These are phyloP conservation scores for Pachyrhynchus sulphureomaculatus DNA, from an alignment of 1,140 invertebrate species.

Conservation along the genomic window DNA sequence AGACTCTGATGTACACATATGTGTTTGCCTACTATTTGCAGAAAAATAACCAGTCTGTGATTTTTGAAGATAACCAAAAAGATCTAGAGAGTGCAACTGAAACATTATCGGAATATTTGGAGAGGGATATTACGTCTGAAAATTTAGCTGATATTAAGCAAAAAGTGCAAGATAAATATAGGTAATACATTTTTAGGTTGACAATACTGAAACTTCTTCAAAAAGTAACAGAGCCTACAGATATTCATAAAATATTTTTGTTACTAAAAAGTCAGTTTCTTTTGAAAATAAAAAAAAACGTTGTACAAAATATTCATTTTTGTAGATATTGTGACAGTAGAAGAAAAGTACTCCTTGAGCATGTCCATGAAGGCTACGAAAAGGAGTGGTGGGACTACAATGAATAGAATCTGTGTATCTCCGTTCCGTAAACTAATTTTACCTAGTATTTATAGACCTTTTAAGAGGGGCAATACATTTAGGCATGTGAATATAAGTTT, in stretches of 20 bases:
- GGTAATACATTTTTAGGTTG: slow-evolving; percentile 58
- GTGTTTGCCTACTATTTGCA: slow-evolving; percentile 98
- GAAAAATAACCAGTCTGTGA: slow-evolving; percentile 98
- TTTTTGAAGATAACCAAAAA: slow-evolving; percentile 99
- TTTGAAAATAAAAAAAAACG: no score
- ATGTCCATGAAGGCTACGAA: slow-evolving; percentile 98
- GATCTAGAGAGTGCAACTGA: slow-evolving; percentile 97
- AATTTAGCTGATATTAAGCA: slow-evolving; percentile 98
- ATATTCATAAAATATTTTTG: no score
- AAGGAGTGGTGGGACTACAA: slow-evolving; percentile 97
- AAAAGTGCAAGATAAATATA: slow-evolving; percentile 99
- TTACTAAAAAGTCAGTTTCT: no score
- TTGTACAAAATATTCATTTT: no score
- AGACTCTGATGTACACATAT: slow-evolving; percentile 99
- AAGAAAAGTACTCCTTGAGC: slow-evolving; percentile 89
- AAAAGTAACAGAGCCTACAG: no score
- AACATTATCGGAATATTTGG: slow-evolving; percentile 94
- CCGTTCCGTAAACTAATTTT: slow-evolving; percentile 35
- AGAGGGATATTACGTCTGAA: slow-evolving; percentile 96
- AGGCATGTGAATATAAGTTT: no score
- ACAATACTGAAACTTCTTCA: background rate
- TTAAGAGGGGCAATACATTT: no score
- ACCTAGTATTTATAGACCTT: slow-evolving; percentile 34
- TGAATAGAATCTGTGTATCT: slow-evolving; percentile 59
- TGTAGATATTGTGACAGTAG: slow-evolving; percentile 94